A percentile compares a stretch with the other conserved stretches of the same genome.
Evolutionary conservation across 2,888 invertebrate species (phyloP).

Genomic region (Apodemia mormo): DNA sequence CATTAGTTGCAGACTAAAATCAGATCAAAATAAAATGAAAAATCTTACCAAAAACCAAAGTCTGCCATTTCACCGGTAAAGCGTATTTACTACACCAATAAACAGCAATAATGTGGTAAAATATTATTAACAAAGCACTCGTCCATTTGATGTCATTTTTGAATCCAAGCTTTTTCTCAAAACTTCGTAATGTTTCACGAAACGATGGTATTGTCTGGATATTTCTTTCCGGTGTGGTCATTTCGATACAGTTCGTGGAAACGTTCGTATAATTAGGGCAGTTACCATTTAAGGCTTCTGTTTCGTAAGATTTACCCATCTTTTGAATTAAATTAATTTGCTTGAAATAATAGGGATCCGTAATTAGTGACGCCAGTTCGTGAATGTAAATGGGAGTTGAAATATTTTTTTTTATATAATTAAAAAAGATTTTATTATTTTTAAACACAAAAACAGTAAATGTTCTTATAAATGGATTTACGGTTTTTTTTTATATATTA

Average conservation of each 20-base stretch:
- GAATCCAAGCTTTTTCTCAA: conserved; percentile 66
- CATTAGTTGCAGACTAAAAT: too few relatives aligned
- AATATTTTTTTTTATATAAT: conserved; percentile 1
- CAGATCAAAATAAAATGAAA: conserved; percentile 19
- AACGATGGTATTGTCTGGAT: conserved; percentile 43
- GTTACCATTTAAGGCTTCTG: conserved; percentile 21
- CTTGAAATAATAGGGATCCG: conserved; percentile 8
- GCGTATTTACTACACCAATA: conserved; percentile 69
- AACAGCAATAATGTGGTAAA: conserved; percentile 64
- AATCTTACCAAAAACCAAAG: conserved; percentile 64
- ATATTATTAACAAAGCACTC: conserved; percentile 55
- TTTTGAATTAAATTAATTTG: conserved; percentile 14
- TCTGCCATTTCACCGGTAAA: conserved; percentile 70
- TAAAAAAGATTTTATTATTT: conserved; percentile 1
- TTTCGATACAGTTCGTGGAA: background rate
- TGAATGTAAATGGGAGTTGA: conserved; percentile 1
- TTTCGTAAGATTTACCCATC: conserved; percentile 22
- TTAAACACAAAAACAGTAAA: too few relatives aligned
- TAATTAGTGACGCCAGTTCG: background rate
- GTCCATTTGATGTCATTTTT: conserved; percentile 74
- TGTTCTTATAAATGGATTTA: too few relatives aligned
- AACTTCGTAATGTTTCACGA: conserved; percentile 54
- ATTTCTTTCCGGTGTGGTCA: conserved; percentile 39
- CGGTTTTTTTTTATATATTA: too few relatives aligned
- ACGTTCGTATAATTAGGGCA: background rate